Evolutionary conservation across 2,888 invertebrate species (phyloP).

Genomic region (Tipula unca): DNA sequence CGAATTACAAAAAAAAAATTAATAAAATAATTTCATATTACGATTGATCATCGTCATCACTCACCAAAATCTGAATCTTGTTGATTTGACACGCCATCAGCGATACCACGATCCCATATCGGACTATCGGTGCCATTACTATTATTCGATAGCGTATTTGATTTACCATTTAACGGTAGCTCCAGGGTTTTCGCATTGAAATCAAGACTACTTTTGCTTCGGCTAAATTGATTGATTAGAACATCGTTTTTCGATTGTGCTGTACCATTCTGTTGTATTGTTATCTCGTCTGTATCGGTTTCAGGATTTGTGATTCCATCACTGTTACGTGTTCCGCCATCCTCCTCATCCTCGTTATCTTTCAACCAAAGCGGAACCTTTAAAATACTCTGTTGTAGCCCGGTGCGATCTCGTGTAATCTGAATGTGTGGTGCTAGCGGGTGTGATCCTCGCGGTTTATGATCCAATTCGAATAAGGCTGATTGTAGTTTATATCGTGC

Average conservation of each 20-base stretch:
- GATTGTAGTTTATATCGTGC: slow-evolving; percentile 80
- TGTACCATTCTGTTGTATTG: slow-evolving; percentile 25
- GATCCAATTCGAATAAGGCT: slow-evolving; percentile 73
- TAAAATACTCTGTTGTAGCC: slow-evolving; percentile 73
- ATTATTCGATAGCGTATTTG: slow-evolving; percentile 27
- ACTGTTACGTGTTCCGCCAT: neutral
- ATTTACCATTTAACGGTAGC: slow-evolving; percentile 26
- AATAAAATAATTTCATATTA: neutral
- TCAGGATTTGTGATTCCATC: neutral
- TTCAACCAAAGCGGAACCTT: slow-evolving; percentile 54
- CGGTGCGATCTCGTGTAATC: slow-evolving; percentile 81
- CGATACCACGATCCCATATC: slow-evolving; percentile 39
- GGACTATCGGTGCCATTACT: slow-evolving; percentile 29
- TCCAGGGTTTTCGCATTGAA: slow-evolving; percentile 27
- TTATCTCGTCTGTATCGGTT: slow-evolving; percentile 25
- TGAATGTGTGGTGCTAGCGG: slow-evolving; percentile 81
- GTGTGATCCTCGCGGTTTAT: slow-evolving; percentile 65
- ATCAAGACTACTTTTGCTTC: slow-evolving; percentile 41
- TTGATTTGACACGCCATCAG: slow-evolving; percentile 76
- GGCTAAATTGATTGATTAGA: slow-evolving; percentile 33
- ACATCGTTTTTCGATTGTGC: slow-evolving; percentile 35
- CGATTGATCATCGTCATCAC: neutral
- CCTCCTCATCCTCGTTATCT: slow-evolving; percentile 34
- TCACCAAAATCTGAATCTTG: slow-evolving; percentile 77
- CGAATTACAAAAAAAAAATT: slow-evolving; percentile 19